These are phyloP conservation scores for Trichopoda pennipes DNA, from an alignment of 2,888 invertebrate species.

Conservation along the genomic window DNA sequence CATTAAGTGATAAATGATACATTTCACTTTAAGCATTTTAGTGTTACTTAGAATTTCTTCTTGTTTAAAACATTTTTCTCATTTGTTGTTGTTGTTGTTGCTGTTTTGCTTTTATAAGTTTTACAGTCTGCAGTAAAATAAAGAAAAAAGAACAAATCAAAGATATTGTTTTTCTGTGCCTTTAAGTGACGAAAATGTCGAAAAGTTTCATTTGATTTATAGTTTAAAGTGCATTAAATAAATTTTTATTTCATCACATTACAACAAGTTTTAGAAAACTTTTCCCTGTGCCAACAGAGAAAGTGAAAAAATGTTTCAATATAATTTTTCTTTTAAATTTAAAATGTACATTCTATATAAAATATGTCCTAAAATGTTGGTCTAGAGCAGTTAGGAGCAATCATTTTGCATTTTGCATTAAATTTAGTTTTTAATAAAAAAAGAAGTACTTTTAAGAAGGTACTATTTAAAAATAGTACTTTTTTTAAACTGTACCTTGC, in stretches of 20 bases:
- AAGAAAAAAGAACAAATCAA: neutral
- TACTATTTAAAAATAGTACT: no score
- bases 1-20: constrained; percentile 58
- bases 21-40: neutral
- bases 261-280: constrained; percentile 33
- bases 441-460: no score
- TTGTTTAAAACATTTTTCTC: constrained; percentile 5
- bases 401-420: no score
- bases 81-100: no score
- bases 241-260: constrained; percentile 58
- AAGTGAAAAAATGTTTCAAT: constrained; percentile 23
- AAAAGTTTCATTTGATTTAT: constrained; percentile 66
- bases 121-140: neutral
- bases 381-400: no score
- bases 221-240: constrained; percentile 64
- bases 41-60: constrained; percentile 49
- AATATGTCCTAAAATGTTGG: no score
- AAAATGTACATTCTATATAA: no score
- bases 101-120: constrained; percentile 22
- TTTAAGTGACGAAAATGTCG: constrained; percentile 65
- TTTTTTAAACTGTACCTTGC: no score
- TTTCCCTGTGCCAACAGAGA: constrained; percentile 28
- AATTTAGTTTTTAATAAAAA: no score
- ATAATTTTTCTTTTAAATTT: neutral
- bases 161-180: neutral